phyloP scores from a whole-genome alignment of 2,888 invertebrate species.

The Polietes domitor region DNA sequence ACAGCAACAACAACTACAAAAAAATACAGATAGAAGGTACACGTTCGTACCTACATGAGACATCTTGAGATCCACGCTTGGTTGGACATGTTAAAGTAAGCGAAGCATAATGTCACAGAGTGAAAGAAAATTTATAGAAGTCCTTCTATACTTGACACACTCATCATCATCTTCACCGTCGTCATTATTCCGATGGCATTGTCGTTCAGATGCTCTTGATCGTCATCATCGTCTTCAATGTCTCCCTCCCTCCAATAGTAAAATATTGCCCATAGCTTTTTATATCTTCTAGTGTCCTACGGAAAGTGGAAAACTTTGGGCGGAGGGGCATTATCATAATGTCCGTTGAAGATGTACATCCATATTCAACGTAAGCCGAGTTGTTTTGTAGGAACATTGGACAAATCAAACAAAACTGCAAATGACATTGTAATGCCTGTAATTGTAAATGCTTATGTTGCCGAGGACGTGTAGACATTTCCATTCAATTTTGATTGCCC shows the following conservation, averaged over 20 bases:
- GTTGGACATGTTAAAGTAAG: constrained; percentile 75
- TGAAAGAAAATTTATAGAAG: constrained; percentile 41
- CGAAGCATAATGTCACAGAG: constrained; percentile 56
- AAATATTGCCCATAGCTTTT: constrained; percentile 18
- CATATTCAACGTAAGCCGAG: background rate
- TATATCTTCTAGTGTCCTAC: constrained; percentile 7
- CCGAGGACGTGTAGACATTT: constrained; percentile 47
- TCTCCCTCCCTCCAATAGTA: background rate
- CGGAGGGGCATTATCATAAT: background rate
- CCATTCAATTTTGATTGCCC: constrained; percentile 30
- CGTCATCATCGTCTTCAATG: background rate
- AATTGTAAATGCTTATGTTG: constrained; percentile 56
- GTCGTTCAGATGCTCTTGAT: background rate
- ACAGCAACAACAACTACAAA: constrained; percentile 17
- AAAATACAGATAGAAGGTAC: background rate
- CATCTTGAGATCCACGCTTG: constrained; percentile 75
- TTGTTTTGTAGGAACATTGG: background rate
- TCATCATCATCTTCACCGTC: constrained; percentile 34
- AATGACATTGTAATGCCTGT: constrained; percentile 51
- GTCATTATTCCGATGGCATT: background rate
- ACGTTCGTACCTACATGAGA: constrained; percentile 47
- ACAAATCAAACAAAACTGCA: constrained; percentile 54
- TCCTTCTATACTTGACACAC: constrained; percentile 51
- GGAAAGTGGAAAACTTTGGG: background rate
- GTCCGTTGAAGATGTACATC: background rate